These are phyloP conservation scores for Nycticryphes semicollaris DNA, from an alignment of 2,113 vertebrate genomes.

Conservation along the genomic window DNA sequence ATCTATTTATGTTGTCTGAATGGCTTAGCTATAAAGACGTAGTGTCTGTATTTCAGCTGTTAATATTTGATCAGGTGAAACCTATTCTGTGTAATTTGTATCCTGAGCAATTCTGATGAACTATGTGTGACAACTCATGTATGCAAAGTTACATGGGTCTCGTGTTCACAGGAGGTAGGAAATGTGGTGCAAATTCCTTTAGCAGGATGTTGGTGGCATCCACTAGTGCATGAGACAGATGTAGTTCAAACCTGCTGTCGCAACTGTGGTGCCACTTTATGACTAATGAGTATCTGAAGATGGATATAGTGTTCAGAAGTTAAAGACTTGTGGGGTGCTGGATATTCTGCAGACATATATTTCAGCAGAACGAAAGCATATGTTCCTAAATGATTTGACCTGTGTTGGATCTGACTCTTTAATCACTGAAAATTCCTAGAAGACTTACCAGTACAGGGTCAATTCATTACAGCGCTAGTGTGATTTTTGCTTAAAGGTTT, in stretches of 20 bases:
- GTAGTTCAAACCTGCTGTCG: background rate
- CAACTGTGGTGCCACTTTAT: background rate
- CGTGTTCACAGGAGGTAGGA: background rate
- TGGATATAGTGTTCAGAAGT: background rate
- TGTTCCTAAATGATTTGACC: background rate
- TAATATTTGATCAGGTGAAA: background rate
- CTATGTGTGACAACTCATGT: background rate
- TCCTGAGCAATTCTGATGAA: background rate
- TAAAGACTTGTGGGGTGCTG: background rate
- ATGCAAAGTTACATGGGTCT: background rate
- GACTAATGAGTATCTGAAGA: background rate
- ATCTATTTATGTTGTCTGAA: background rate
- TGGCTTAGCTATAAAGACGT: background rate
- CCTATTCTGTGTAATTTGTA: background rate
- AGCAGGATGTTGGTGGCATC: background rate
- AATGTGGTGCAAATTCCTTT: background rate
- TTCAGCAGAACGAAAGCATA: conserved; percentile 1
- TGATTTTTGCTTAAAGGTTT: background rate
- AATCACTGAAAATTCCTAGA: background rate
- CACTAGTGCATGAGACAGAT: background rate
- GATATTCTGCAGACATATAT: background rate
- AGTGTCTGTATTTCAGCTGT: background rate
- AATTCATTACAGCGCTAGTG: background rate
- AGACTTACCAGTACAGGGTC: background rate
- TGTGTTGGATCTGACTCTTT: background rate